Conservation (phyloP, 2,113 vertebrate genomes). For the Tenebrosternarchus preto region DNA sequence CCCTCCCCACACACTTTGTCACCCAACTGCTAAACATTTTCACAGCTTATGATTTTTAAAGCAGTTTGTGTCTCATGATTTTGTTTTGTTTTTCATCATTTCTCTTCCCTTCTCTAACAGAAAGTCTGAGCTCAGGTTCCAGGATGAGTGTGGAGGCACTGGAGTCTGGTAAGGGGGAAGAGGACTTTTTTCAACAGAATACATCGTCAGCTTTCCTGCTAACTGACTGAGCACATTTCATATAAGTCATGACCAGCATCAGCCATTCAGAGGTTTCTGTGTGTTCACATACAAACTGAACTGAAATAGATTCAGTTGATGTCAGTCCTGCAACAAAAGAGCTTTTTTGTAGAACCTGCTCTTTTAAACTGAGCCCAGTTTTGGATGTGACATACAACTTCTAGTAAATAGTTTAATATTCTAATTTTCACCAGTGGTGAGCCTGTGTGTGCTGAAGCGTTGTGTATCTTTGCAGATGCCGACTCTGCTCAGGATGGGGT, state of each 20-base stretch:
- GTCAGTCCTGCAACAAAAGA: background rate
- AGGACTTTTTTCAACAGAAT: too few species aligned
- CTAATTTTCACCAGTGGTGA: too few species aligned
- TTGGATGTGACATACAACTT: too few species aligned
- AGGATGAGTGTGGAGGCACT: slow-evolving; percentile 72
- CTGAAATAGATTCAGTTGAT: background rate
- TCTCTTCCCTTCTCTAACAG: slow-evolving; percentile 58
- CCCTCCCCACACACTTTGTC: background rate
- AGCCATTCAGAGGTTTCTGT: background rate
- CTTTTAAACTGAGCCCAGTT: too few species aligned
- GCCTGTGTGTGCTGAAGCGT: background rate
- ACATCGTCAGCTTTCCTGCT: too few species aligned
- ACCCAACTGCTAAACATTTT: background rate
- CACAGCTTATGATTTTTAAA: slow-evolving; percentile 4
- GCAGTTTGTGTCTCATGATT: background rate
- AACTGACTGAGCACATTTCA: background rate
- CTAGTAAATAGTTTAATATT: too few species aligned
- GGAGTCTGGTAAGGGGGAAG: slow-evolving; percentile 70
- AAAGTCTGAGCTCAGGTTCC: slow-evolving; percentile 64
- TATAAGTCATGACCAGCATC: background rate
- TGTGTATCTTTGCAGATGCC: slow-evolving; percentile 75
- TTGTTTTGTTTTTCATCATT: background rate
- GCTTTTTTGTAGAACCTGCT: background rate
- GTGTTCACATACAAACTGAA: background rate
- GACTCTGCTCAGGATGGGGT: slow-evolving; percentile 86